Evolutionary conservation across 2,113 vertebrate species (phyloP), one percentile per base, ranked within the genome.

Genomic region (Peromyscus maniculatus): DNA sequence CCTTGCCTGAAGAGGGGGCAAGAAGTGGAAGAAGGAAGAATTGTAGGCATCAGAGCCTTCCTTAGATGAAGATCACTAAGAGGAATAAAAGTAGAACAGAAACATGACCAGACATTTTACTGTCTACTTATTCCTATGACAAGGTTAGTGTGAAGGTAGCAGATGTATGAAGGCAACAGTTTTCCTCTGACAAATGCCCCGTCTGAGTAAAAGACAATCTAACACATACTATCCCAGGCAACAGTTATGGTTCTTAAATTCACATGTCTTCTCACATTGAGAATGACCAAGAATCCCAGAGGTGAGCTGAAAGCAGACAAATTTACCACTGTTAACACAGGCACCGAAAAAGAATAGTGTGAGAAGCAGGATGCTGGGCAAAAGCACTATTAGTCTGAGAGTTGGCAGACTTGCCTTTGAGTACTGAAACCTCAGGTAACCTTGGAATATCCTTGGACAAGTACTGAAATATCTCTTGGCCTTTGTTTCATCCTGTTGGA

Each of bases 21-120:
- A 49, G 88, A 93, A 92, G 92, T 84, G 79, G 57, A 95, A 95
- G 89, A 94, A 95, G 96, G 96, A 97, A 66, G 71, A 72, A 46
- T 0, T 0, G 57, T 49, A 91, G 46, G 5, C 3, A 59, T 91
- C 21, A n/a, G 91, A 22, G 19, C 17, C n/a, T 69, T 71, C 17
- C n/a, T 69, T 71, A 69, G 80, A 88, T 89, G 84, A 91, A 94
- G 43, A 39, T 49, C 2, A 0, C 69, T 10, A 0, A 16, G 0
- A 15, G 36, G 3, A 39, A 24, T 66, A 49, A 15, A 74, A 46
- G 33, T 49, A 69, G 19, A 22, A 94, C 46, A 26, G 43, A 93
- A 91, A 39, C 6, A 0, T 91, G 93, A 97, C 82, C 79, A 95
- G 95, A 82, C 46, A 86, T 75, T 36, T 92, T 0, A 1, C 0